Base-by-base conservation (phyloP, 2,797 vertebrate species). In the Cichlasoma orientale region DNA sequence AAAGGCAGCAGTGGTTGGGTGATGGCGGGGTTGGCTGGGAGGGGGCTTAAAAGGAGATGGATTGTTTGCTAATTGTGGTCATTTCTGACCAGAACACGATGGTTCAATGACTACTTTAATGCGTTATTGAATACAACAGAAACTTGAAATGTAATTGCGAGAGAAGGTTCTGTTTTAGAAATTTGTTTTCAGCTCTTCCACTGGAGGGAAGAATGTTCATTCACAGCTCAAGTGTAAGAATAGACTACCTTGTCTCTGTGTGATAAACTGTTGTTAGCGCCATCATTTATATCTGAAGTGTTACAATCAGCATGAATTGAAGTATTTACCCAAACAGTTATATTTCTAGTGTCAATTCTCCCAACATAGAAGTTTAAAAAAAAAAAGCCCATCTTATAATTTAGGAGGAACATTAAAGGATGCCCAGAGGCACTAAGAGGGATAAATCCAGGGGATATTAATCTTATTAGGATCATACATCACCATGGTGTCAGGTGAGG, bases 401-500 rank as follows among this genome's bases (percentile, higher is more conserved):
- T 80, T 73, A 88, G 86, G 77, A 84, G 79, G 57, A 90, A 90
- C 92, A 92, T 92, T 92, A 89, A 90, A 89, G 86, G 80, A 88
- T 79, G 91, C 90, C 93, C 90, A 86, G 25, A 10, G 82, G 87
- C 80, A 93, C 91, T 88, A 82, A 93, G 90, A 91, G 94, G 90
- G 89, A 94, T 86, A 91, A 89, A 92, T 93, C 90, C 92, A 90
- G 90, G 89, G 93, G 90, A 93, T 94, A 97, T 97, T 96, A 97
- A 97, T 98, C 97, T 97, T 97, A 96, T 97, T 97, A 96, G 96
- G 95, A 97, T 97, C 96, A 88, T 99, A 97, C 96, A 98, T 99
- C 97, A 98, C 96, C 87, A 89, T 90, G 90, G 95, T 97, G 97
- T 97, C 97, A 97, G 96, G 95, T 97, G 96, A 97, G 95, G 96